Percentiles rank a stretch among this genome's conserved stretches.
Evolutionary conservation across 2,113 vertebrate species (phyloP).

Genomic region (Choloepus hoffmanni): DNA sequence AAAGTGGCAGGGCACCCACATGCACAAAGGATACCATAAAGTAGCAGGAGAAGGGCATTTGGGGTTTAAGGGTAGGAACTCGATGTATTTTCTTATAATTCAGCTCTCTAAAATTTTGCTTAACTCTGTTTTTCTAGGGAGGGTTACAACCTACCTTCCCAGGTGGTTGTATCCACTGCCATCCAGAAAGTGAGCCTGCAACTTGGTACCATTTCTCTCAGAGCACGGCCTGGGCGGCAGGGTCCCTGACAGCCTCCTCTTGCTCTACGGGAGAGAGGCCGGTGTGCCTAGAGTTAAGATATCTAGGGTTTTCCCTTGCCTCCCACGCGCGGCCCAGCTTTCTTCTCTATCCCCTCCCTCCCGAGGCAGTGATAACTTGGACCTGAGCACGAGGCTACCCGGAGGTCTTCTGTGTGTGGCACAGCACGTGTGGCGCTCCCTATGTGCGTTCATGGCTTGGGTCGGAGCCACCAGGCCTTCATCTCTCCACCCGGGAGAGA

Average conservation of each 20-base stretch:
- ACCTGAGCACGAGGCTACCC: neutral
- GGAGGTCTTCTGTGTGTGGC: neutral
- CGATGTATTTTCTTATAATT: neutral
- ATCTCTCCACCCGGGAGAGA: neutral
- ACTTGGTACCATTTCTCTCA: neutral
- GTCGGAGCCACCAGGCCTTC: accelerated
- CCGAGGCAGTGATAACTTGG: neutral
- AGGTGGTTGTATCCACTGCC: accelerated
- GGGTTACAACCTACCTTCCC: too few species aligned
- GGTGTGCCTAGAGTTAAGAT: accelerated
- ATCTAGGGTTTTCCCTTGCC: accelerated
- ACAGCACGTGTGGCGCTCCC: neutral
- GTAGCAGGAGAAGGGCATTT: neutral
- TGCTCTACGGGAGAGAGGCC: neutral
- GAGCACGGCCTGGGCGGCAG: accelerated
- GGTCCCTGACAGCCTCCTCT: neutral
- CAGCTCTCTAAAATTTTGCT: neutral
- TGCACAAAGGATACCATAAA: neutral
- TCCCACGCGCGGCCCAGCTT: neutral
- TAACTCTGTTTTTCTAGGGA: neutral
- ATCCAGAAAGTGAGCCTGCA: accelerated
- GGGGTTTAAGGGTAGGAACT: neutral
- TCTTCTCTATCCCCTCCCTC: neutral
- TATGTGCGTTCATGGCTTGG: accelerated
- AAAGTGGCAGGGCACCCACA: neutral